Conservation (phyloP, 2,888 invertebrate species). For the Thera obeliscata region DNA sequence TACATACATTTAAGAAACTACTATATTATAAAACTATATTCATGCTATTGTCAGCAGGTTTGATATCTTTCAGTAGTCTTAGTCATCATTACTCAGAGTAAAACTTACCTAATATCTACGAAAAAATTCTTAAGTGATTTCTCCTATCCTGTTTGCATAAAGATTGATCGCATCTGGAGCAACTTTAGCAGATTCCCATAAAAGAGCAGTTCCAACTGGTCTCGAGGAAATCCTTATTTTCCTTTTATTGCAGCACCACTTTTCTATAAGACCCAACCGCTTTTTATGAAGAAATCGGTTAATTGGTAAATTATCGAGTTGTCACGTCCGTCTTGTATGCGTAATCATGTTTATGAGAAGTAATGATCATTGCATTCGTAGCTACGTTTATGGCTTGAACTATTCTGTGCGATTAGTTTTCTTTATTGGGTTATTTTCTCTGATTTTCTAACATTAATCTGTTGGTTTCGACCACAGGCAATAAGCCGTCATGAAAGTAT, state of each 20-base stretch:
- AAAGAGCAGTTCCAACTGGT: slow-evolving; percentile 28
- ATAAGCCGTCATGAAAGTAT: too few relatives aligned
- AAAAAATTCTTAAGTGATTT: slow-evolving; percentile 21
- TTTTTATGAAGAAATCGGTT: slow-evolving; percentile 36
- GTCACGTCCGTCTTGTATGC: slow-evolving; percentile 31
- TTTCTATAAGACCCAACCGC: slow-evolving; percentile 35
- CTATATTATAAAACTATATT: too few relatives aligned
- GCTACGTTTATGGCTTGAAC: slow-evolving; percentile 10
- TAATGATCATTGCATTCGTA: slow-evolving; percentile 15
- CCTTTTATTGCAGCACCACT: slow-evolving; percentile 38
- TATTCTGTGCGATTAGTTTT: slow-evolving; percentile 9
- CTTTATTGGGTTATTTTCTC: background rate
- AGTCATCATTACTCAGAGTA: too few relatives aligned
- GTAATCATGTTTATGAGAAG: slow-evolving; percentile 30
- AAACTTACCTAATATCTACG: background rate
- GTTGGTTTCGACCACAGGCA: too few relatives aligned
- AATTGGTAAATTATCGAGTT: slow-evolving; percentile 38
- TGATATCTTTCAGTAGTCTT: too few relatives aligned
- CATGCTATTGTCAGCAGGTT: too few relatives aligned
- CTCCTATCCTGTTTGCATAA: slow-evolving; percentile 8
- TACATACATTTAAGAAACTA: too few relatives aligned
- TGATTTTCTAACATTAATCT: background rate
- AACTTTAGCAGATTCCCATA: slow-evolving; percentile 32
- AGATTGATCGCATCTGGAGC: slow-evolving; percentile 22
- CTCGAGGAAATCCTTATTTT: slow-evolving; percentile 49